Conservation (phyloP, 1,140 invertebrate species). For the Neotoxoptera formosana region DNA sequence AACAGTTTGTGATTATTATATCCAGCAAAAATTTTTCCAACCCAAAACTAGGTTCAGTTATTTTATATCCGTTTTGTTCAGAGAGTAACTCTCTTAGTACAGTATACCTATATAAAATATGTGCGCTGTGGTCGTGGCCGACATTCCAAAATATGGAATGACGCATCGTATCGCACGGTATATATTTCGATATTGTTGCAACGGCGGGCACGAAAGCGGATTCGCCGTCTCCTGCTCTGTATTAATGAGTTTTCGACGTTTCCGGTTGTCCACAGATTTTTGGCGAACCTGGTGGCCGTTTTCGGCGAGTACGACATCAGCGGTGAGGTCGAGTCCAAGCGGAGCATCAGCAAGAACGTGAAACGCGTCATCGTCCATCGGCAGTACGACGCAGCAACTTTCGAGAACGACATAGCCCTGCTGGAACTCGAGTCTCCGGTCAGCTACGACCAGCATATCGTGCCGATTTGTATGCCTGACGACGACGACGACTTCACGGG, state of each 20-base stretch:
- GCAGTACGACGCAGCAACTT: constrained; percentile 87
- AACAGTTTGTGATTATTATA: neutral
- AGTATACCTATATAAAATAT: neutral
- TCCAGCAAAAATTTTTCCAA: neutral
- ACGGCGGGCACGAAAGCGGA: neutral
- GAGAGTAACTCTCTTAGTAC: neutral
- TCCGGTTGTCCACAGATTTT: constrained; percentile 71
- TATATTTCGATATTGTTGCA: neutral
- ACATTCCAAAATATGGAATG: neutral
- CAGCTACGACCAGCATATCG: constrained; percentile 86
- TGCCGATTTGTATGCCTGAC: constrained; percentile 90
- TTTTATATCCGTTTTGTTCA: neutral
- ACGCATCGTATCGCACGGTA: neutral
- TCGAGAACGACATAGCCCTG: constrained; percentile 89
- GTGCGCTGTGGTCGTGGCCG: neutral
- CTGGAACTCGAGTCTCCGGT: constrained; percentile 84
- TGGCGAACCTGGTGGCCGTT: constrained; percentile 87
- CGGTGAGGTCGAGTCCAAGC: constrained; percentile 78
- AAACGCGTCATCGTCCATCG: constrained; percentile 86
- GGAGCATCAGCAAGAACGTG: constrained; percentile 82
- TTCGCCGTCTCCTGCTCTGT: neutral
- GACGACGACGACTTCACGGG: constrained; percentile 84
- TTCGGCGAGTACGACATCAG: constrained; percentile 91
- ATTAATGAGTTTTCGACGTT: neutral
- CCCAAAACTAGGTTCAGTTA: neutral